Evolutionary conservation across 2,797 vertebrate genomes (phyloP), one percentile per base, ranked within the genome.

Genomic region (Pipistrellus kuhlii): DNA sequence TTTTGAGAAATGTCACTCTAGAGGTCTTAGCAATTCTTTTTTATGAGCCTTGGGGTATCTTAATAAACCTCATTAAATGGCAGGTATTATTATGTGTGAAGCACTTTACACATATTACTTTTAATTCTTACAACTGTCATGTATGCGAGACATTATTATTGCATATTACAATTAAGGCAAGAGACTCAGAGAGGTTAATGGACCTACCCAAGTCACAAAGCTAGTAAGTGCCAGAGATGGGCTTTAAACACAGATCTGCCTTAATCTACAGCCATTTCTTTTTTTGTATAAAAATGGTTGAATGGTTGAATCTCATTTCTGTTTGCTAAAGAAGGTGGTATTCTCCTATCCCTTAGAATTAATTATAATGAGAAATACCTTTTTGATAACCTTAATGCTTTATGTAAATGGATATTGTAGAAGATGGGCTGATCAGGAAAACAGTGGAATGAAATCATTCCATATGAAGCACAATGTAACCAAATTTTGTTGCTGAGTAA

Each of bases 401-500:
- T 35, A 75, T 80, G 91, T 84, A 83, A 85, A 82, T 51, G 62
- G 32, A 35, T 68, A 25, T 55, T 64, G 4, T 38, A 69, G 55
- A 94, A 86, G 64, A 30, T 72, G 62, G 44, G 41, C 35, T 71
- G 53, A 82, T 62, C 66, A 94, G 41, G 51, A 78, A 96, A 96
- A 84, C 89, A 90, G 90, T 93, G 48, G 41, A 85, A 94, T 94
- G 82, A 96, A 95, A 86, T 96, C 78, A 95, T 85, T 72, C 53
- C 53, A 27, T 59, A 73, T 71, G 93, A 95, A 93, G 17, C 27
- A 73, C 88, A 44, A 82, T 75, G 46, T 95, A 96, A 96, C 92
- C 71, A 92, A 88, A 95, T 96, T 90, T 55, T 76, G 53, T 81
- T 92, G 92, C n/a, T 95, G 92, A 95, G 94, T 96, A 94, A 96